phyloP scores from a whole-genome alignment of 2,888 invertebrate species.

The Acleris laterana region DNA sequence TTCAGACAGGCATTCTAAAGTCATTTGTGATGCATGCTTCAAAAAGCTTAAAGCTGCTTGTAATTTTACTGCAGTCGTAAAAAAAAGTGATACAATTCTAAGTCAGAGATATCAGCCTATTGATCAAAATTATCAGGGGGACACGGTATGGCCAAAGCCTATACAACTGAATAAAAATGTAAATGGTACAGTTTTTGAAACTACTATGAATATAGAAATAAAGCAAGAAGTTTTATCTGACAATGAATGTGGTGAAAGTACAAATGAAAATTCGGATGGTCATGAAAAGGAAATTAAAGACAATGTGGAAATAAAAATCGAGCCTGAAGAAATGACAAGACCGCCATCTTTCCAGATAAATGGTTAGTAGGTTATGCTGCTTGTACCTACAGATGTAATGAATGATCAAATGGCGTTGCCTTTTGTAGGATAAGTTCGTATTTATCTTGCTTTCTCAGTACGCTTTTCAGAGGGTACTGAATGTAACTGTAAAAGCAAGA shows the following conservation, averaged over 20 bases:
- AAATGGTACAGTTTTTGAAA: constrained; percentile 47
- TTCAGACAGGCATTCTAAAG: constrained; percentile 62
- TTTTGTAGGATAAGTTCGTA: too few relatives aligned
- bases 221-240: constrained; percentile 72
- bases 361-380: constrained; percentile 44
- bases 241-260: constrained; percentile 54
- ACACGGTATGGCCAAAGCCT: constrained; percentile 68
- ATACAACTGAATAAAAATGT: constrained; percentile 65
- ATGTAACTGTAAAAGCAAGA: too few relatives aligned
- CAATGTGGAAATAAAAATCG: constrained; percentile 68
- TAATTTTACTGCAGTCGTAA: constrained; percentile 55
- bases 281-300: constrained; percentile 26
- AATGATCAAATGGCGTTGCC: too few relatives aligned
- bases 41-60: constrained; percentile 57
- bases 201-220: constrained; percentile 56
- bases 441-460: too few relatives aligned
- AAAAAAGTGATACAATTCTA: constrained; percentile 54
- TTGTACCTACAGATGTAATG: too few relatives aligned
- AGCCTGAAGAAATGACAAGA: constrained; percentile 66
- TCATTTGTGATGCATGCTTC: constrained; percentile 63
- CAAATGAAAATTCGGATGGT: constrained; percentile 39
- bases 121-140: constrained; percentile 1
- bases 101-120: constrained; percentile 43
- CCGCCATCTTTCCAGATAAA: constrained; percentile 48
- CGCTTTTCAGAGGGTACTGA: too few relatives aligned